Conservation (phyloP, 2,888 invertebrate species). For the Matsumyia berberina region DNA sequence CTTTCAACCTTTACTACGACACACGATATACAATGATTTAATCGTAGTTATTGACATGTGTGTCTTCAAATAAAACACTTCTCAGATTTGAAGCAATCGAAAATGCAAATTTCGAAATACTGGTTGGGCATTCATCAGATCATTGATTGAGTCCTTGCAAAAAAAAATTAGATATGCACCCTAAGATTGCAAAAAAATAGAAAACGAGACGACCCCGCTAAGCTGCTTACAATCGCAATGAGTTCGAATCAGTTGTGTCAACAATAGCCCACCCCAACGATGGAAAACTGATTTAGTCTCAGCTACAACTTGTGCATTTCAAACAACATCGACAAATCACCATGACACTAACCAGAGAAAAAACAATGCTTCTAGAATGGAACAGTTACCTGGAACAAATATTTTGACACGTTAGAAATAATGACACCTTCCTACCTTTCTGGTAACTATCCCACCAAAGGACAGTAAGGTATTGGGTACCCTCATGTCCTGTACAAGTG, state of each 20-base stretch:
- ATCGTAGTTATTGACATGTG: background rate
- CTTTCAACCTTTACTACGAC: no score
- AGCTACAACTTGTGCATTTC: constrained; percentile 17
- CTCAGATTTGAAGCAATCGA: constrained; percentile 10
- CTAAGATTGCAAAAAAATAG: constrained; percentile 42
- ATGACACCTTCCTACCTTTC: constrained; percentile 43
- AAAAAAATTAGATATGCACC: constrained; percentile 12
- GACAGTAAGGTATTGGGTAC: no score
- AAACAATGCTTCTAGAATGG: constrained; percentile 49
- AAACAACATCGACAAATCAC: constrained; percentile 39
- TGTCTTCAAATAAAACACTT: background rate
- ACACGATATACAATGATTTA: background rate
- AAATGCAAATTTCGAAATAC: constrained; percentile 21
- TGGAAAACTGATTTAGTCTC: constrained; percentile 24
- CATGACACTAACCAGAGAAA: background rate
- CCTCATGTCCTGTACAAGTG: constrained; percentile 66
- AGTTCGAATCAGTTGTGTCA: constrained; percentile 57
- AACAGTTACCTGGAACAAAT: constrained; percentile 60
- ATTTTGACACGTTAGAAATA: constrained; percentile 67
- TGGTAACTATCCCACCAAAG: constrained; percentile 21
- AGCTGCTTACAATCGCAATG: constrained; percentile 48
- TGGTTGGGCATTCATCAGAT: constrained; percentile 1
- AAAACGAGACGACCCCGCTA: background rate
- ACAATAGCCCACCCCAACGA: constrained; percentile 47
- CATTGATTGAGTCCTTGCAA: constrained; percentile 20